Percentiles rank a stretch among this genome's conserved stretches.
Evolutionary conservation across 2,888 invertebrate species (phyloP).

Genomic region (Pammene aurita): DNA sequence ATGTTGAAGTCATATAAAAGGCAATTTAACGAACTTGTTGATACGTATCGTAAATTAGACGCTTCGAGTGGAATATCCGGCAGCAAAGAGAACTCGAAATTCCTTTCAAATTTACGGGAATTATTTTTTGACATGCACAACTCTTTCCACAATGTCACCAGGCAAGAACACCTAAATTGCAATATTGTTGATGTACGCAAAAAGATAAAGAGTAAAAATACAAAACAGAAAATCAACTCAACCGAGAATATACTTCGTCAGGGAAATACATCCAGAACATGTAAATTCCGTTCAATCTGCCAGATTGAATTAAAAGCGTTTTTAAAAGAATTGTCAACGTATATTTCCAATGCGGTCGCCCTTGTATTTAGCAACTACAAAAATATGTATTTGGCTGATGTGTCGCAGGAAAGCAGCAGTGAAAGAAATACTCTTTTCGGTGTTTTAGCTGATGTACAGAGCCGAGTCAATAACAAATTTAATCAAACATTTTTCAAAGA

Average conservation of each 20-base stretch:
- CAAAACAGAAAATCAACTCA: slow-evolving; percentile 19
- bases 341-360: slow-evolving; percentile 60
- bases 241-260: slow-evolving; percentile 3
- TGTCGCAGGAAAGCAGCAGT: slow-evolving; percentile 49
- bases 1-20: slow-evolving; percentile 17
- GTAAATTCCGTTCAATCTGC: slow-evolving; percentile 59
- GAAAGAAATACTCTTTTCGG: slow-evolving; percentile 50
- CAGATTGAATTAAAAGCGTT: slow-evolving; percentile 60
- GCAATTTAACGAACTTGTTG: slow-evolving; percentile 28
- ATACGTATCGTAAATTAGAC: not conserved
- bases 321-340: slow-evolving; percentile 54
- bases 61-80: not conserved
- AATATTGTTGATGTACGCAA: slow-evolving; percentile 44
- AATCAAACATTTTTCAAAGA: slow-evolving; percentile 51
- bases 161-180: slow-evolving; percentile 55
- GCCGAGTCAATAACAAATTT: slow-evolving; percentile 48
- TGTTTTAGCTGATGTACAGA: slow-evolving; percentile 50
- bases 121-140: slow-evolving; percentile 39
- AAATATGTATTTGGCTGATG: slow-evolving; percentile 65
- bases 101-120: slow-evolving; percentile 30
- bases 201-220: not conserved
- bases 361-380: slow-evolving; percentile 61
- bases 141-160: slow-evolving; percentile 21
- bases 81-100: slow-evolving; percentile 21
- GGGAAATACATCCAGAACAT: slow-evolving; percentile 44